Evolutionary conservation across 2,797 vertebrate genomes (phyloP).

Genomic region (Australoheros facetus): DNA sequence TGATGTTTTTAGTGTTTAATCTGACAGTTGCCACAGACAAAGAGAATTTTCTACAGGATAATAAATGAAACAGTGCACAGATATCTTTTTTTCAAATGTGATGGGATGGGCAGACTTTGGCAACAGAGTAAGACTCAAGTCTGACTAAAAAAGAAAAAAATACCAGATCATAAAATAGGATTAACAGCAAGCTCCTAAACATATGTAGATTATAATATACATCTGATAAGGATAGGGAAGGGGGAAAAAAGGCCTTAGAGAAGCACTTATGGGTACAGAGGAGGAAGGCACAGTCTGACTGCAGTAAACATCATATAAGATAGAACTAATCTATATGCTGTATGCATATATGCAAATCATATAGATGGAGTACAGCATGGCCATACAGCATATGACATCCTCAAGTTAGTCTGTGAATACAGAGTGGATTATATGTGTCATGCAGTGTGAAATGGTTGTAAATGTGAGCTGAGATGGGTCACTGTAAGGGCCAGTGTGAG

Average conservation of each 20-base stretch:
- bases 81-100: too few species aligned
- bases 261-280: background rate
- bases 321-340: background rate
- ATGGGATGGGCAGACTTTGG: too few species aligned
- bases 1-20: too few species aligned
- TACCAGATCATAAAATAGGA: too few species aligned
- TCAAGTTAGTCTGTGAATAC: slow-evolving; percentile 37
- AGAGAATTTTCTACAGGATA: too few species aligned
- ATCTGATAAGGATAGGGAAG: background rate
- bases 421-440: slow-evolving; percentile 42
- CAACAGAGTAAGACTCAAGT: too few species aligned
- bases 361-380: slow-evolving; percentile 15
- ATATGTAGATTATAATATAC: background rate
- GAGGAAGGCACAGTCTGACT: background rate
- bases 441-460: slow-evolving; percentile 42
- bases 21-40: too few species aligned
- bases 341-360: background rate
- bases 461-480: slow-evolving; percentile 46
- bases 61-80: too few species aligned
- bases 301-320: background rate
- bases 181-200: background rate
- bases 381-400: slow-evolving; percentile 16
- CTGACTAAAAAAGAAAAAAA: too few species aligned
- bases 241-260: background rate
- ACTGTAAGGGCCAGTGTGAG: slow-evolving; percentile 42